Percentiles rank a stretch among this genome's conserved stretches.
phyloP scores from a whole-genome alignment of 2,113 vertebrate species.

The Lutjanus erythropterus region DNA sequence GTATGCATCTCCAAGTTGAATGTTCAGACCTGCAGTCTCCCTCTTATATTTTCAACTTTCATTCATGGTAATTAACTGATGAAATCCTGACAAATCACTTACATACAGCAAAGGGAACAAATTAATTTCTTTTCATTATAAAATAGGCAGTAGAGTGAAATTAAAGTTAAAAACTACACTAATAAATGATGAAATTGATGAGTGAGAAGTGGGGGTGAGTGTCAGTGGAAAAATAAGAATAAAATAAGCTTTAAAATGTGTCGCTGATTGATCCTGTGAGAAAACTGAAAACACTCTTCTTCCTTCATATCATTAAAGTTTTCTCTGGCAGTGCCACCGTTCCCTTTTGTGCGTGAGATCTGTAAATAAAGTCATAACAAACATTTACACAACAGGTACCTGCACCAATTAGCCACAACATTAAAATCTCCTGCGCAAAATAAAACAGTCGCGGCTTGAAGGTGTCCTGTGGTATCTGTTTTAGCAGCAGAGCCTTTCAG shows the following conservation, averaged over 20 bases:
- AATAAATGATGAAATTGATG: neutral
- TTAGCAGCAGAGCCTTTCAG: too few relatives aligned
- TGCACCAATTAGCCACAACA: too few relatives aligned
- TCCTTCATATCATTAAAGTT: neutral
- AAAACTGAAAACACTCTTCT: neutral
- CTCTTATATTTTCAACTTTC: neutral
- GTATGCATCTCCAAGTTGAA: too few relatives aligned
- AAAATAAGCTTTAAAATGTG: neutral
- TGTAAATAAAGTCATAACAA: neutral
- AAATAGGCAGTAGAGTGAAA: neutral
- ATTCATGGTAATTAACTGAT: neutral
- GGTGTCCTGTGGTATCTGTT: too few relatives aligned
- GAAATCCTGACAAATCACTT: neutral
- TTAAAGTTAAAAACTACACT: neutral
- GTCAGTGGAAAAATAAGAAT: too few relatives aligned
- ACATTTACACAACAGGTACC: neutral
- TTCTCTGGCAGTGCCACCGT: neutral
- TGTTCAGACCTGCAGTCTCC: neutral
- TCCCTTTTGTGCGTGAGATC: neutral
- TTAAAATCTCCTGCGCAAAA: too few relatives aligned
- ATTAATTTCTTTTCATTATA: neutral
- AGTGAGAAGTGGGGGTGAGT: neutral
- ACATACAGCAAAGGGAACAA: neutral
- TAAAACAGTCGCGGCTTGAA: too few relatives aligned
- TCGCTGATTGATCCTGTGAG: neutral